These are phyloP conservation scores for Eristalinus sepulchralis DNA, from an alignment of 2,888 invertebrate genomes.

Conservation along the genomic window DNA sequence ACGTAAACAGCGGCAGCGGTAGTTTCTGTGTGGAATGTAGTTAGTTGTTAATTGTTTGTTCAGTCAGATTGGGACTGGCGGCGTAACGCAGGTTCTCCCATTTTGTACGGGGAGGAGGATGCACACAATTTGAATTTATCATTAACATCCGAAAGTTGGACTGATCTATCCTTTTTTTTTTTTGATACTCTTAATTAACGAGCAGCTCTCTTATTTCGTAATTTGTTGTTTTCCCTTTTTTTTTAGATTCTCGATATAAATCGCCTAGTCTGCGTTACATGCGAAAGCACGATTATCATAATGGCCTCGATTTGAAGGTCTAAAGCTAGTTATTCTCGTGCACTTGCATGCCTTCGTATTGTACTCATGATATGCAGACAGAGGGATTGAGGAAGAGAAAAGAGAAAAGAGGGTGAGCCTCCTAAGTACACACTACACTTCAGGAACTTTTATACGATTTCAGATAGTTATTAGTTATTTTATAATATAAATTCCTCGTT, in stretches of 20 bases:
- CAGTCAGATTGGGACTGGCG: no score
- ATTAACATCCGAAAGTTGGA: no score
- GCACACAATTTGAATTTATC: no score
- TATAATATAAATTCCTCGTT: neutral
- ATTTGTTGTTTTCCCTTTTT: neutral
- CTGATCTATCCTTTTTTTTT: neutral
- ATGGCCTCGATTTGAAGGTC: slow-evolving; percentile 12
- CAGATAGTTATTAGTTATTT: neutral
- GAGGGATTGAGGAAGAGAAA: neutral
- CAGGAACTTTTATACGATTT: neutral
- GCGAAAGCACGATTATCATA: slow-evolving; percentile 3
- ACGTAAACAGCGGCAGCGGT: no score
- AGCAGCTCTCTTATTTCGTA: neutral
- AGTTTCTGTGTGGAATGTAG: no score
- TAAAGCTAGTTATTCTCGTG: neutral
- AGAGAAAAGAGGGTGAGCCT: neutral
- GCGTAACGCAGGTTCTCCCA: no score
- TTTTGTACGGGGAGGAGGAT: no score
- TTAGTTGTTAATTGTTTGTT: no score
- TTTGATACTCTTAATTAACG: neutral
- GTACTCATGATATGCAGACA: neutral
- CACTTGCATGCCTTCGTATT: neutral
- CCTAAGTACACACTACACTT: neutral
- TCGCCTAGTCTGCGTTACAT: slow-evolving; percentile 1
- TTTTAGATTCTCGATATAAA: slow-evolving; percentile 19